Evolutionary conservation across 92 coral and sea anemone species (phyloP), one percentile per base, ranked within the genome.

Genomic region (Zoanthus sansibaricus): DNA sequence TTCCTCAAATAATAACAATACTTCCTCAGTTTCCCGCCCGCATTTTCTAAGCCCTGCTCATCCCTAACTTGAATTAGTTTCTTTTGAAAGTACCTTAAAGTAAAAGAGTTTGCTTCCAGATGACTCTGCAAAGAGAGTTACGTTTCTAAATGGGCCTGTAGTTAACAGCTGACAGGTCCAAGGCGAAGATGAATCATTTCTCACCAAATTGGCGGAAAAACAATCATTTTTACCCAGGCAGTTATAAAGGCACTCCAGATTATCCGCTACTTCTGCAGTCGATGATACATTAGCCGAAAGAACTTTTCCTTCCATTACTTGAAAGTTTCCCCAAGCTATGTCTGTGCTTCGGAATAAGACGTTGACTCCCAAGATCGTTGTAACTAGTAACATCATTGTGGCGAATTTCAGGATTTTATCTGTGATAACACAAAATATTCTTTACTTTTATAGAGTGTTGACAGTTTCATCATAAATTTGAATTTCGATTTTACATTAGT

Each of bases 141-240:
- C 80, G 42, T 76, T 49, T 13, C 67, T 76, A 58, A 21, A 76
- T 25, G 31, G 67, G 20, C 52, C 80, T 52, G 64, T 76, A 55
- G 49, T 51, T 25, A 76, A 62, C 66, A 76, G 64, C 49, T 52
- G 62, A 51, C 80, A 76, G 3, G 80, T 9, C 80, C 21, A 20
- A 20, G 67, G 14, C n/a, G 44, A 55, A 58, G 66, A 76, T 15
- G 86, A 10, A 13, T 9, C 45, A 59, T 17, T 7, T 76, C 64
- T 16, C 6, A 75, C 72, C 15, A 87, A 52, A 61, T 87, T 87
- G 48, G 56, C 72, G 11, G 90, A 87, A 71, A 87, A 79, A 55
- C 90, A 87, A 37, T 15, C 75, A 14, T 20, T 11, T 20, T 77
- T 32, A 61, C 10, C 9, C 3, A 86, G 45, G 51, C 89, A 86